phyloP scores from a whole-genome alignment of 2,113 vertebrate genomes.

The Carollia perspicillata region DNA sequence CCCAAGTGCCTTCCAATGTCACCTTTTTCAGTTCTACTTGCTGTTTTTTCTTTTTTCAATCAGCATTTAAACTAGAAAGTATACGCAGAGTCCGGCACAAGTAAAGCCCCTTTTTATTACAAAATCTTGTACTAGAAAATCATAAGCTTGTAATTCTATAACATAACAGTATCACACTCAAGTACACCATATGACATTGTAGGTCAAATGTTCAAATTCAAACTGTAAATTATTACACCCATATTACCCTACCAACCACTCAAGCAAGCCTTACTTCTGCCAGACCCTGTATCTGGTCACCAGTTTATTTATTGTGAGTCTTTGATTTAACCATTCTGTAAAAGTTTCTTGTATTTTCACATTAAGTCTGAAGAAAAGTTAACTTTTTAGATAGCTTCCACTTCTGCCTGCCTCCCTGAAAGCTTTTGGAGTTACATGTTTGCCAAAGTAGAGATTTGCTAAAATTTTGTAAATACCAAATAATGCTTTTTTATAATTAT shows the following conservation, averaged over 20 bases:
- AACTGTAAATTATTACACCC: too few species aligned
- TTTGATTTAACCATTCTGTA: background rate
- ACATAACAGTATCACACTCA: too few species aligned
- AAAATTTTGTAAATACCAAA: background rate
- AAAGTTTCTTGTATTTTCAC: background rate
- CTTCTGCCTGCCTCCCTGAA: background rate
- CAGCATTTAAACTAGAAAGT: background rate
- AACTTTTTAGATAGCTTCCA: background rate
- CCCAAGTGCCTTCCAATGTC: background rate
- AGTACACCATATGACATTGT: too few species aligned
- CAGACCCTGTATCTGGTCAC: background rate
- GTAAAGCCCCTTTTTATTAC: too few species aligned
- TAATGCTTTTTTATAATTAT: background rate
- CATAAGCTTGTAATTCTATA: too few species aligned
- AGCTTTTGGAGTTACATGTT: background rate
- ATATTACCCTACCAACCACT: too few species aligned
- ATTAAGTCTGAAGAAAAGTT: background rate
- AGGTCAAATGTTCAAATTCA: too few species aligned
- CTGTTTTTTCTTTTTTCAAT: background rate
- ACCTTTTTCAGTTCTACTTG: background rate
- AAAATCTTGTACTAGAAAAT: too few species aligned
- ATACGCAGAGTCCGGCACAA: background rate
- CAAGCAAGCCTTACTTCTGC: too few species aligned
- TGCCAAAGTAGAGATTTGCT: background rate
- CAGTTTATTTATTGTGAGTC: background rate